A percentile compares a stretch with the other conserved stretches of the same genome.
These are phyloP conservation scores for Trichopoda pennipes DNA, from an alignment of 2,888 invertebrate genomes.

Conservation along the genomic window DNA sequence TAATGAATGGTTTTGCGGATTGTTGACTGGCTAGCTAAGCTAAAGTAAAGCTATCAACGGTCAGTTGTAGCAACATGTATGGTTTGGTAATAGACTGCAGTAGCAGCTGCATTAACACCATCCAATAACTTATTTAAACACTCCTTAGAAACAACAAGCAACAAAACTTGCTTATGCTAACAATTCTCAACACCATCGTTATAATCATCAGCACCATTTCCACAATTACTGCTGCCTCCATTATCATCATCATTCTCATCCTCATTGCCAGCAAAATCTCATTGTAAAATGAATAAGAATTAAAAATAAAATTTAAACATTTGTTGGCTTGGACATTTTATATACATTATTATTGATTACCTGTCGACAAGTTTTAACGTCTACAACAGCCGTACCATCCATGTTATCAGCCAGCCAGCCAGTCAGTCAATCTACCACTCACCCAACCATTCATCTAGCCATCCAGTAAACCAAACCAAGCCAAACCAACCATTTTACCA, in stretches of 20 bases:
- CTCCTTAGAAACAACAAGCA: slow-evolving; percentile 49
- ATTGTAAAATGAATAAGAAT: slow-evolving; percentile 33
- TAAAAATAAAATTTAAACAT: background rate
- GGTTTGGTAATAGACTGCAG: slow-evolving; percentile 33
- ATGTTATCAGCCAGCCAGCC: background rate
- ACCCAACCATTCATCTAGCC: slow-evolving; percentile 9
- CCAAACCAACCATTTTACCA: slow-evolving; percentile 34
- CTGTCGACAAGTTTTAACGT: slow-evolving; percentile 68
- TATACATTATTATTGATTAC: slow-evolving; percentile 69
- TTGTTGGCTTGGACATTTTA: slow-evolving; percentile 51
- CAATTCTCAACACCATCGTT: slow-evolving; percentile 41
- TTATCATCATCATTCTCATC: slow-evolving; percentile 26
- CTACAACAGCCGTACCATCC: slow-evolving; percentile 46
- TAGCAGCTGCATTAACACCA: slow-evolving; percentile 68
- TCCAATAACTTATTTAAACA: slow-evolving; percentile 51
- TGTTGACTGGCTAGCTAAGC: slow-evolving; percentile 23
- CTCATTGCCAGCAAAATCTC: slow-evolving; percentile 24
- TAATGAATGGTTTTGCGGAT: slow-evolving; percentile 29
- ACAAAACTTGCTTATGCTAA: slow-evolving; percentile 34
- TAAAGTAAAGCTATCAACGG: background rate
- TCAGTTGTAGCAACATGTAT: background rate
- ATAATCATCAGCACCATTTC: slow-evolving; percentile 30
- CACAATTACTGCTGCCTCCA: background rate
- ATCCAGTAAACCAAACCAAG: slow-evolving; percentile 39
- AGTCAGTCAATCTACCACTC: background rate